phyloP scores from a whole-genome alignment of 1,140 invertebrate genomes.

The Euschistus heros region DNA sequence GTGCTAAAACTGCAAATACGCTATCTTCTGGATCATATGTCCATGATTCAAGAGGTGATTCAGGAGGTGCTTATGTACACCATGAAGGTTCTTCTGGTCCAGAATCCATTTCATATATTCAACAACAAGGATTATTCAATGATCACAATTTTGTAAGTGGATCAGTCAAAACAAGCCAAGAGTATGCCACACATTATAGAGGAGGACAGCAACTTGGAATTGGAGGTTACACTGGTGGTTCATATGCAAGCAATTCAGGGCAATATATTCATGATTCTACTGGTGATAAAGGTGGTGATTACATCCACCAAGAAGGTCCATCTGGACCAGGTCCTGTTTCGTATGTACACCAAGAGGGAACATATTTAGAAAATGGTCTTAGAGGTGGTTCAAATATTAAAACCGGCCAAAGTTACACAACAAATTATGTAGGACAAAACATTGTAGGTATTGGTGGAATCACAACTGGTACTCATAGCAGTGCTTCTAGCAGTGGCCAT shows the following conservation, averaged over 20 bases:
- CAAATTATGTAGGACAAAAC: not conserved
- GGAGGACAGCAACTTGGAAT: conserved; percentile 29
- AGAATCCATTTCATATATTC: not conserved
- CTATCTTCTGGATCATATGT: conserved; percentile 25
- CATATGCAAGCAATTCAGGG: conserved; percentile 26
- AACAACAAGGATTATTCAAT: not conserved
- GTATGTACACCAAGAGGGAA: not conserved
- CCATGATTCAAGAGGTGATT: conserved; percentile 29
- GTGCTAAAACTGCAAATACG: too few relatives aligned
- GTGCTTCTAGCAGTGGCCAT: conserved; percentile 32
- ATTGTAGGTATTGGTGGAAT: not conserved
- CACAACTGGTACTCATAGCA: not conserved
- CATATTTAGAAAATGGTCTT: not conserved
- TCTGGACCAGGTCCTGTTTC: not conserved
- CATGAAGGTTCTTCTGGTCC: not conserved
- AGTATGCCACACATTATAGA: conserved; percentile 24
- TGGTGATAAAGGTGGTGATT: conserved; percentile 33
- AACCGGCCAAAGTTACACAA: not conserved
- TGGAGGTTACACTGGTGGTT: too few relatives aligned
- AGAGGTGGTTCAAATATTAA: not conserved
- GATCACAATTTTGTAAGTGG: not conserved
- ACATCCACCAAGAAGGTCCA: conserved; percentile 18
- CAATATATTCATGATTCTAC: conserved; percentile 32
- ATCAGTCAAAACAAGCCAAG: conserved; percentile 35
- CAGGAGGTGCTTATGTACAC: conserved; percentile 33